Conservation (phyloP, 2,113 vertebrate genomes). For the Mirza zaza region DNA sequence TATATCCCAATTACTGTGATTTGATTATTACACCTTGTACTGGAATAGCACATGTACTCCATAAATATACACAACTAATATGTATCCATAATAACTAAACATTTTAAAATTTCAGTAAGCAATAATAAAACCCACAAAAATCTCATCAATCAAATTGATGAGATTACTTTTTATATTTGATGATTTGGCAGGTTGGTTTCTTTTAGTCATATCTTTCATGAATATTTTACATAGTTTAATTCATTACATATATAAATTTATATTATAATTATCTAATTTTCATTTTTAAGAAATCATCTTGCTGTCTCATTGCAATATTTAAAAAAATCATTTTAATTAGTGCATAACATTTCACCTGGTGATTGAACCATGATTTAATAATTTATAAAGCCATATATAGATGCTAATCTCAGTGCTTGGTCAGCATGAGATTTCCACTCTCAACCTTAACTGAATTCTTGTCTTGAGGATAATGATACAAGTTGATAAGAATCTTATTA, state of each 20-base stretch:
- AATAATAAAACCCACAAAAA: background rate
- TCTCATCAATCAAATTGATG: background rate
- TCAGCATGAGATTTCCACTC: background rate
- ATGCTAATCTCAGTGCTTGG: background rate
- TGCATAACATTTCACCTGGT: background rate
- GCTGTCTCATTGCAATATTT: background rate
- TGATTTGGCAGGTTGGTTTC: background rate
- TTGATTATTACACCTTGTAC: no score
- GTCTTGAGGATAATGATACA: background rate
- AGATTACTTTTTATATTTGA: background rate
- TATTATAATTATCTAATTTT: background rate
- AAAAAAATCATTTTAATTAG: background rate
- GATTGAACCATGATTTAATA: background rate
- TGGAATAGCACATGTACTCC: no score
- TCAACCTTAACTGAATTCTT: background rate
- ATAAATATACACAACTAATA: no score
- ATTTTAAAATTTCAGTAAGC: background rate
- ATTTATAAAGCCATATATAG: background rate
- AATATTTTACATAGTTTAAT: background rate
- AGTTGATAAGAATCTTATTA: background rate
- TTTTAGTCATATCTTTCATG: background rate
- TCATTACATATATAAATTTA: background rate
- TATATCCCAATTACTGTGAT: no score
- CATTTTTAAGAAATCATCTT: background rate
- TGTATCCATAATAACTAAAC: background rate